Conservation (phyloP, 1,140 invertebrate species). For the Bombus terrestris region DNA sequence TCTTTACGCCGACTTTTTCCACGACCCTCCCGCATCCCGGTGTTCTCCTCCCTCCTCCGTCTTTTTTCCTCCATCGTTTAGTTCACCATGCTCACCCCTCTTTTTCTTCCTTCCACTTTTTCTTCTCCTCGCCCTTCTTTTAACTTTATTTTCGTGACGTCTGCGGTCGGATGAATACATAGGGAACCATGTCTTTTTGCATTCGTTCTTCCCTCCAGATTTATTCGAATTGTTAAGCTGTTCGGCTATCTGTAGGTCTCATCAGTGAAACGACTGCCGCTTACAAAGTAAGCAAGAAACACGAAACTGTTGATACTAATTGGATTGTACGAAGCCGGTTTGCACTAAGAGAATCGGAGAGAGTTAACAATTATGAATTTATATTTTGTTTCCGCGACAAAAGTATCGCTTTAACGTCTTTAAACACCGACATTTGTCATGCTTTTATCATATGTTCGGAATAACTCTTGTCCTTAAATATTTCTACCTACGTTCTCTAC, state of each 20-base stretch:
- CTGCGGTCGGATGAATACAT: too few species aligned
- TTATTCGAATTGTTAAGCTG: not conserved
- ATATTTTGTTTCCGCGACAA: too few species aligned
- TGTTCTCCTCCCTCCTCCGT: too few species aligned
- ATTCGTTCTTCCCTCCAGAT: not conserved
- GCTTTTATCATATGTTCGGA: not conserved
- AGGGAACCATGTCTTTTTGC: not conserved
- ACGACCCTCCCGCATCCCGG: not conserved
- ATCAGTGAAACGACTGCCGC: too few species aligned
- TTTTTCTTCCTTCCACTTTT: not conserved
- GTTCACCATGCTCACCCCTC: too few species aligned
- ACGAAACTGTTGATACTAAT: too few species aligned
- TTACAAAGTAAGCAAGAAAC: too few species aligned
- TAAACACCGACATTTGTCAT: not conserved
- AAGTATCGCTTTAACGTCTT: too few species aligned
- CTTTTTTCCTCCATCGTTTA: too few species aligned
- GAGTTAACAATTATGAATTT: too few species aligned
- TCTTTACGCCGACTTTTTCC: slow-evolving; percentile 27
- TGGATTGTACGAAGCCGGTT: too few species aligned
- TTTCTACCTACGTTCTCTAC: not conserved
- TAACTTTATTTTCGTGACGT: not conserved
- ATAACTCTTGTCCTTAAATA: not conserved
- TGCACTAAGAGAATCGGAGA: too few species aligned
- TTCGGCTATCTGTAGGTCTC: not conserved
- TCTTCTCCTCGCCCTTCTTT: not conserved